These are phyloP conservation scores for Chelmon rostratus DNA, from an alignment of 2,797 vertebrate genomes.

Conservation along the genomic window DNA sequence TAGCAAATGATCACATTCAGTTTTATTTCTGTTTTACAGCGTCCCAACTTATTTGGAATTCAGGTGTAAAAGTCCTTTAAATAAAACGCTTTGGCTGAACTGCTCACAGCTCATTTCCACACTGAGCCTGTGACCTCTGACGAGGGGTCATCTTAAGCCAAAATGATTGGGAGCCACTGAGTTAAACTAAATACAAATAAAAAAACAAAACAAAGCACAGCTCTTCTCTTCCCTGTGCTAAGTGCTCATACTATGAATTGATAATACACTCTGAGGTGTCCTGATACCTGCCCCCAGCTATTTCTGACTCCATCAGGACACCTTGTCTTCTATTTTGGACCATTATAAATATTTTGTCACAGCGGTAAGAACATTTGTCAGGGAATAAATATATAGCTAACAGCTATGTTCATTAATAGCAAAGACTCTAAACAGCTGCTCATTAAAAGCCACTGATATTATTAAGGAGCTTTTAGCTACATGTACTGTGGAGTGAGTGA, in stretches of 20 bases:
- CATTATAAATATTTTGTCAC: background rate
- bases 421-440: background rate
- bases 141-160: background rate
- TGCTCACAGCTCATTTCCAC: background rate
- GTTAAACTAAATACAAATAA: background rate
- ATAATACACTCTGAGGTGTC: background rate
- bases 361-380: background rate
- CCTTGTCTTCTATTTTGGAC: background rate
- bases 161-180: background rate
- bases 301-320: too few relatives aligned
- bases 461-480: constrained; percentile 1
- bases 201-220: background rate
- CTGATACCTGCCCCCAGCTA: too few relatives aligned
- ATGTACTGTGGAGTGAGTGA: background rate
- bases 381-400: background rate
- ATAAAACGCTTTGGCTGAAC: background rate
- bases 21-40: too few relatives aligned
- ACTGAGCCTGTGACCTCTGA: background rate
- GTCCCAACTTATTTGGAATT: too few relatives aligned
- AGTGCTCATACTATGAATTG: background rate
- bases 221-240: background rate
- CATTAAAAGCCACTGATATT: constrained; percentile 15
- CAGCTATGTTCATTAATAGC: background rate
- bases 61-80: background rate
- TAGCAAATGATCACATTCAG: too few relatives aligned